Conservation (phyloP, 2,888 invertebrate species). For the Clunio marinus region DNA sequence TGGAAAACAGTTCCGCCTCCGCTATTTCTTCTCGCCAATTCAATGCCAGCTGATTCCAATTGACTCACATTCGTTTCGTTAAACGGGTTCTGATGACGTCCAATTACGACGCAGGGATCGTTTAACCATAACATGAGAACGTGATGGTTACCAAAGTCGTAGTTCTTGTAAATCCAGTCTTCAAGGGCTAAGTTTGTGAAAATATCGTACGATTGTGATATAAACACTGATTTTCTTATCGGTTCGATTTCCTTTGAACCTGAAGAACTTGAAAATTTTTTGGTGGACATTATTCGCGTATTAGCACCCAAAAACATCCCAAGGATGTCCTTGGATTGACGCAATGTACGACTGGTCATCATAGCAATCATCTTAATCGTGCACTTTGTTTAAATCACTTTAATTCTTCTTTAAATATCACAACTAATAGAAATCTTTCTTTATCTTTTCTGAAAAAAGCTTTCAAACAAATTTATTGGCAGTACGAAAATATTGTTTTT, state of each 20-base stretch:
- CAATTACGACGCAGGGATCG: constrained; percentile 90
- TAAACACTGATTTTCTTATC: constrained; percentile 78
- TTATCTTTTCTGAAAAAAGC: background rate
- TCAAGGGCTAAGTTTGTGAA: constrained; percentile 92
- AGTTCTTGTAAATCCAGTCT: constrained; percentile 90
- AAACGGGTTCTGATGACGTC: constrained; percentile 97
- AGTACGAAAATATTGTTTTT: background rate
- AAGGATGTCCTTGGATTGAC: constrained; percentile 1
- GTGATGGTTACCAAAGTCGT: constrained; percentile 76
- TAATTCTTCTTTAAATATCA: background rate
- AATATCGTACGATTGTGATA: constrained; percentile 87
- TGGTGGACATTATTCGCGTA: too few relatives aligned
- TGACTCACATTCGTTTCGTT: constrained; percentile 76
- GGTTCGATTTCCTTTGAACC: constrained; percentile 10
- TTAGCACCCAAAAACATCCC: too few relatives aligned
- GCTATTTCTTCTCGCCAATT: constrained; percentile 83
- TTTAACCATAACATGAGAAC: constrained; percentile 90
- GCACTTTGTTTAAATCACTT: background rate
- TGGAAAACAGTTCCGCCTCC: constrained; percentile 97
- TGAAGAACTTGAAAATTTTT: background rate
- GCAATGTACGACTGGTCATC: background rate
- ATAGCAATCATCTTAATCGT: constrained; percentile 11
- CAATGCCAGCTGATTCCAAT: constrained; percentile 63
- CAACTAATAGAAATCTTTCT: background rate
- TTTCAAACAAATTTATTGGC: background rate